Base-by-base conservation (phyloP, 2,113 vertebrate species). In the Scomber scombrus region DNA sequence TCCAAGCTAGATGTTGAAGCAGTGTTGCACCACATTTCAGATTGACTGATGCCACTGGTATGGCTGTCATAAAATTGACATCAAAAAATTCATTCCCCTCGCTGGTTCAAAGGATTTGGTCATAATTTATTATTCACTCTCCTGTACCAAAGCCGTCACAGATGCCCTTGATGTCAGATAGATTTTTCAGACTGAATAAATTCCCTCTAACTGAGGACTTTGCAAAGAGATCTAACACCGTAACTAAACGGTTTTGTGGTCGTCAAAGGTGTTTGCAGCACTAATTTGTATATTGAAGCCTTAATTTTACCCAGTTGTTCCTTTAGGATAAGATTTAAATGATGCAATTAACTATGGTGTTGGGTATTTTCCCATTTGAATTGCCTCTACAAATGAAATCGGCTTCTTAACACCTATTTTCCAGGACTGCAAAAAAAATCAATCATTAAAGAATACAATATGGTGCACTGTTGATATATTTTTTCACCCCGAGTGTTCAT, bases 91-190 rank as follows among this genome's bases (percentile, higher is more conserved):
- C 13, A 86, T 79, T 81, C 79, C 51, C 51, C 74, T 47, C 34
- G 43, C 85, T 56, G 65, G 75, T 89, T 90, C 82, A 92, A 90
- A 90, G 85, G 75, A 86, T 75, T 84, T 76, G 46, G 54, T 82
- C 65, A 46, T 76, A 52, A 81, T 85, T 87, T 79, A 86, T 84
- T 80, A 89, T 85, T 87, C 87, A 80, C 76, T 81, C 55, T 80
- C 71, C 85, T 88, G 77, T 82, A 82, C 84, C 68, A 72, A 56
- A 82, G 84, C 82, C 5, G 34, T 82, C 79, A 84, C 80, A 71
- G 80, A 71, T 88, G 70, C 82, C 85, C 91, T 90, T 90, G 81
- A 92, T 91, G 82, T 92, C 61, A 70, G 83, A 69, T 51, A 52
- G 64, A 69, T 72, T 84, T 84, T 65, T 64, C 50, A 72, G 61